Base-by-base conservation (phyloP, 2,888 invertebrate genomes). In the Notodonta dromedarius region DNA sequence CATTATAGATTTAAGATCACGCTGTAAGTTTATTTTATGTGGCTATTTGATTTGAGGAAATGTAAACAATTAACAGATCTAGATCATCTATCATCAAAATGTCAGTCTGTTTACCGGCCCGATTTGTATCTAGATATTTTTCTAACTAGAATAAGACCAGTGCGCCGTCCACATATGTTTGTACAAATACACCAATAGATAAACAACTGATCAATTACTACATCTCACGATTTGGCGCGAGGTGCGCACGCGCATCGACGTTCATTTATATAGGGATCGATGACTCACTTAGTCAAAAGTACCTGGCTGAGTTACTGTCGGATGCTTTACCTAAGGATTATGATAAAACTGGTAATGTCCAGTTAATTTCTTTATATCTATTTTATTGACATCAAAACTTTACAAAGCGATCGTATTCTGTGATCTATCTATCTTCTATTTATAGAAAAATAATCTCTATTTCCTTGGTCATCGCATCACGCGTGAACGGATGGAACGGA, bases 201-300 rank as follows among this genome's bases (percentile, higher is more conserved):
- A 70, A 73, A 72, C 72, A 72, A 71, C 72, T 77, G 70, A 76
- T 76, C 73, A 72, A 79, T 82, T 82, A 74, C 73, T 61, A 59
- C 63, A 68, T 75, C 75, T 64, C 70, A 76, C 76, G 80, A 78
- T 82, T 83, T 83, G 82, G 81, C 82, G 72, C 67, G 69, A 68
- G 68, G 71, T 71, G 69, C 65, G 62, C 62, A 56, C 56, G 70
- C 78, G 67, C 66, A 58, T 61, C 57, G 65, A 55, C 58, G 57
- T 61, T 61, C 66, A 54, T 51, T 51, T 32, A 54, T 67, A 64
- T 52, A 54, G 55, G 58, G 59, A 62, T 59, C 40, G 58, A 56
- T 71, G 73, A 77, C 48, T 76, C 71, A 57, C 65, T 72, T n/a
- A 44, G 56, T 13, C 65, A 64, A 60, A 65, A 52, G 60, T 66